A percentile compares a stretch with the other conserved stretches of the same genome.
Conservation (phyloP, 2,888 invertebrate genomes). For the Athetis lepigone region DNA sequence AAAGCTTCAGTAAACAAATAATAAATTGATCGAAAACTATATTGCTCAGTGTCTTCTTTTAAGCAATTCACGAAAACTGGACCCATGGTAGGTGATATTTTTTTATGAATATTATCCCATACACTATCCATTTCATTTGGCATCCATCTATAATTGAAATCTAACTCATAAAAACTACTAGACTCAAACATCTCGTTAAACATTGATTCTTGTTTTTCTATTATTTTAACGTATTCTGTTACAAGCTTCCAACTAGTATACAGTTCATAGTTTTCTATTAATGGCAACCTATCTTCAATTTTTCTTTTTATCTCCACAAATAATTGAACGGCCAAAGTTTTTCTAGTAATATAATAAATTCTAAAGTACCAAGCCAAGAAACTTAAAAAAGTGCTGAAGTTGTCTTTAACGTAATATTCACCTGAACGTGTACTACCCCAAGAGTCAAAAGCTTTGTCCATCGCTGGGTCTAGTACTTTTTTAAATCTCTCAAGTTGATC, state of each 20-base stretch:
- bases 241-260: conserved; percentile 65
- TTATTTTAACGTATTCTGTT: conserved; percentile 54
- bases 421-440: conserved; percentile 57
- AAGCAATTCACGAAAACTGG: no score
- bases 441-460: conserved; percentile 61
- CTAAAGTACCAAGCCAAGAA: conserved; percentile 30
- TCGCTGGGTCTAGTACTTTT: conserved; percentile 60
- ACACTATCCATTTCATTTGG: no score
- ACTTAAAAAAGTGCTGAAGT: conserved; percentile 36
- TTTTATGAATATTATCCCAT: no score
- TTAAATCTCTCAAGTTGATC: conserved; percentile 65
- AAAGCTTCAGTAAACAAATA: no score
- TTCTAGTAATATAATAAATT: conserved; percentile 52
- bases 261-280: conserved; percentile 38
- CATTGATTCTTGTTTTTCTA: conserved; percentile 49
- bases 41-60: no score
- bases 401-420: conserved; percentile 39
- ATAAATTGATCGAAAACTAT: no score
- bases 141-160: no score
- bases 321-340: conserved; percentile 66
- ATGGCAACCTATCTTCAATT: conserved; percentile 48
- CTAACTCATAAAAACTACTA: no score
- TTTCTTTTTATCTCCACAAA: conserved; percentile 62
- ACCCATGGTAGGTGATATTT: no score
- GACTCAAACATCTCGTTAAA: background rate